Percentiles rank a stretch among this genome's conserved stretches.
phyloP scores from a whole-genome alignment of 1,140 invertebrate genomes.

The Procambarus virginalis region DNA sequence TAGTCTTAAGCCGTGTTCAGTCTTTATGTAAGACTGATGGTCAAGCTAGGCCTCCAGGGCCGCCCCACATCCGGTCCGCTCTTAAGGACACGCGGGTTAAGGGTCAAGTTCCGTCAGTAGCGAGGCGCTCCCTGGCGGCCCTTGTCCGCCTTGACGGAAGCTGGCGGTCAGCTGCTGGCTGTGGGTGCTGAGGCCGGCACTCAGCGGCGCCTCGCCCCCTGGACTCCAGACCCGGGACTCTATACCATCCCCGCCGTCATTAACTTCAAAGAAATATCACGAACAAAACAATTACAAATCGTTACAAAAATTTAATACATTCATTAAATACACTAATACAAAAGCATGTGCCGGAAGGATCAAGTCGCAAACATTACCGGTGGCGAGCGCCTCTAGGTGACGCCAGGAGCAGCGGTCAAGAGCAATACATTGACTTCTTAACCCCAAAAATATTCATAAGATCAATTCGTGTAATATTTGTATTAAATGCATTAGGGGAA shows the following conservation, averaged over 20 bases:
- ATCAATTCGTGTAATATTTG: no score
- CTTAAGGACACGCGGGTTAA: background rate
- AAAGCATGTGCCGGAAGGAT: no score
- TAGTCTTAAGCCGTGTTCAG: constrained; percentile 47
- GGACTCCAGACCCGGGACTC: no score
- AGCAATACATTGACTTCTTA: no score
- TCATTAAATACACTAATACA: no score
- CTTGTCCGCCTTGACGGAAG: constrained; percentile 17
- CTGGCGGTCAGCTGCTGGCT: constrained; percentile 29
- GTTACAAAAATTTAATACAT: background rate
- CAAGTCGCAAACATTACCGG: constrained; percentile 9
- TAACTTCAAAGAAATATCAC: no score
- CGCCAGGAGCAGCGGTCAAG: constrained; percentile 6
- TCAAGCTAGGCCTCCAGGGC: background rate
- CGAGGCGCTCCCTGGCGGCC: background rate
- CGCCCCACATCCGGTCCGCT: background rate
- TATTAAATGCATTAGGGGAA: no score
- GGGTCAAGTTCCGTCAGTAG: background rate
- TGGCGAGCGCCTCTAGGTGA: background rate
- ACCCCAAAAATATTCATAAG: no score
- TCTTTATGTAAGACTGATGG: constrained; percentile 45
- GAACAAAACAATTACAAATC: background rate
- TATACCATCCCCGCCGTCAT: no score
- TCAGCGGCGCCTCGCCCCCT: background rate
- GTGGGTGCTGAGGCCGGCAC: background rate